phyloP scores from a whole-genome alignment of 2,888 invertebrate species.

The Venusia cambrica region DNA sequence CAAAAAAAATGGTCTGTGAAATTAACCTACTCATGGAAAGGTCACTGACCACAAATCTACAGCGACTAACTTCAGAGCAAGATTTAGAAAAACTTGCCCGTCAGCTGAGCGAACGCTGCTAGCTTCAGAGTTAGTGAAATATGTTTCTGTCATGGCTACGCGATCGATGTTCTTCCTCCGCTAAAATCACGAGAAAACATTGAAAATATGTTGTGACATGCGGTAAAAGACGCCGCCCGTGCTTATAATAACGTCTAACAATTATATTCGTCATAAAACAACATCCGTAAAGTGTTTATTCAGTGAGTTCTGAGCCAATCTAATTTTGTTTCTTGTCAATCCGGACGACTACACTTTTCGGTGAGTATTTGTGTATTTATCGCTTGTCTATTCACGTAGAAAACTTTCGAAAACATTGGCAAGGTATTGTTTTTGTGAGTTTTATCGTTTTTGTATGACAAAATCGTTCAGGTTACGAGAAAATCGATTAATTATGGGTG shows the following conservation, averaged over 20 bases:
- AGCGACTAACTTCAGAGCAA: constrained; percentile 52
- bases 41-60: constrained; percentile 52
- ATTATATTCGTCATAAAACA: constrained; percentile 50
- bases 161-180: constrained; percentile 69
- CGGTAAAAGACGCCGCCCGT: constrained; percentile 43
- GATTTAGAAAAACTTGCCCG: constrained; percentile 57
- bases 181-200: constrained; percentile 68
- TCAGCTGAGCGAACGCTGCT: constrained; percentile 70
- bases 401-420: constrained; percentile 28
- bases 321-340: constrained; percentile 72
- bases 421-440: constrained; percentile 36
- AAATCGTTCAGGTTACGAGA: constrained; percentile 51
- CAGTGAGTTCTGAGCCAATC: constrained; percentile 69
- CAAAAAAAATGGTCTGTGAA: too few species aligned
- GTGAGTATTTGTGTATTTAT: constrained; percentile 63
- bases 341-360: constrained; percentile 61
- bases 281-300: constrained; percentile 60
- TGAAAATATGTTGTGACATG: constrained; percentile 65
- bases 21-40: constrained; percentile 35
- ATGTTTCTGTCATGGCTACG: constrained; percentile 73
- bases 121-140: constrained; percentile 69
- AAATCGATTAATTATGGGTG: constrained; percentile 80
- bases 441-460: constrained; percentile 30
- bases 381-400: constrained; percentile 31
- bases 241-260: constrained; percentile 48